Evolutionary conservation across 2,113 vertebrate genomes (phyloP), one percentile per base, ranked within the genome.

Genomic region (Sminthopsis crassicaudata): DNA sequence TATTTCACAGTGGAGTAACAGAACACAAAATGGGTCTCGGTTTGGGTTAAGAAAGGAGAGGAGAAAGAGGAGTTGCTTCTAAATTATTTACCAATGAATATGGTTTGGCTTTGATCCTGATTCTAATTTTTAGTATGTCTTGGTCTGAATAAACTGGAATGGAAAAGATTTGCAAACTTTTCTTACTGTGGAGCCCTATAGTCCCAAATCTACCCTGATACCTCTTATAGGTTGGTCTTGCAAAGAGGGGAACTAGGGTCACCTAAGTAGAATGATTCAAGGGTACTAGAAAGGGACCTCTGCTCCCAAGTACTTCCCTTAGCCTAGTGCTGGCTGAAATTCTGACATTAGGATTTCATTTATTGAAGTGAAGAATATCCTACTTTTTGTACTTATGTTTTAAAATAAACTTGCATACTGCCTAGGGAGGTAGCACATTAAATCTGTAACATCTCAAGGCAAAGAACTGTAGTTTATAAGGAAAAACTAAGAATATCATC

Each of bases 1-100:
- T 96, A 97, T 97, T 97, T 98, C 96, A 97, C 96, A 96, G 92
- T 97, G 96, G 94, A 97, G 95, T 95, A 95, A 96, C 60, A 92
- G 91, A 97, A 96, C 97, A 97, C 94, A 97, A 97, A 98, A 97
- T 95, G 96, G 97, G 93, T 97, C 96, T 97, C 94, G 91, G 95
- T 97, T 95, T 97, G 97, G 95, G 91, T 94, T 96, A 95, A 94
- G 90, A 95, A 96, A 54, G 53, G 51, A 97, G 94, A 97, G 67
- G 92, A 95, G 92, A 57, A 94, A 95, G 91, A 50, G 51, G 94
- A 91, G 55, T 91, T 14, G 26, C n/a, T 90, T 96, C 95, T 97
- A 94, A 97, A 97, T 97, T 96, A 97, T 98, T 98, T 95, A 97
- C 89, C 92, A 92, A 36, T 46, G 53, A 22, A 92, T 95, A 53